These are phyloP conservation scores for Pelecanoides urinatrix DNA, from an alignment of 2,113 vertebrate genomes.

Conservation along the genomic window DNA sequence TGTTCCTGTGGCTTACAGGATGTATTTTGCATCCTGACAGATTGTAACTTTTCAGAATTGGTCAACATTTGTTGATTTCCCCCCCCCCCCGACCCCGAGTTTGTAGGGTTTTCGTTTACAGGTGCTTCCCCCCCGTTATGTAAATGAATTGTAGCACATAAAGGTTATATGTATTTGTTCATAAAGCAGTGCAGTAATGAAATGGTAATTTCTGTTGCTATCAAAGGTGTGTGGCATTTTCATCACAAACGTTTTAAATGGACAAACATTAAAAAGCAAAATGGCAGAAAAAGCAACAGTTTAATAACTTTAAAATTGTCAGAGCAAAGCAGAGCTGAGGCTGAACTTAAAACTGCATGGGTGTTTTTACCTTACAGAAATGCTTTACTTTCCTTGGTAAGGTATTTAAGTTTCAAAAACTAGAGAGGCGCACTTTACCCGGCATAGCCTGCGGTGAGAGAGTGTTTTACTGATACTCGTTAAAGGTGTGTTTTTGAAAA, in stretches of 20 bases:
- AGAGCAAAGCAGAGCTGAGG: background rate
- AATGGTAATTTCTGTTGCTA: background rate
- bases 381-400: background rate
- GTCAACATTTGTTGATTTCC: background rate
- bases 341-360: background rate
- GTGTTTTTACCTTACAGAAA: background rate
- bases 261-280: background rate
- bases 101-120: background rate
- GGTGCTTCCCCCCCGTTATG: background rate
- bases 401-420: background rate
- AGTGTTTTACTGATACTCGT: accelerated
- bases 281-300: background rate
- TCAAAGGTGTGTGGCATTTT: background rate
- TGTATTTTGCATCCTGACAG: background rate
- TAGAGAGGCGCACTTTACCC: background rate
- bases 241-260: background rate
- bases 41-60: background rate
- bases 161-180: background rate
- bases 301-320: background rate
- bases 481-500: background rate
- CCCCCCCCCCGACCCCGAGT: background rate
- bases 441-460: background rate
- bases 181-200: background rate
- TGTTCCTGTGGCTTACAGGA: background rate
- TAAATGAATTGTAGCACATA: background rate